Percentiles rank a stretch among this genome's conserved stretches.
Evolutionary conservation across 2,797 vertebrate species (phyloP).

Genomic region (Sebastes kiyomatsui): DNA sequence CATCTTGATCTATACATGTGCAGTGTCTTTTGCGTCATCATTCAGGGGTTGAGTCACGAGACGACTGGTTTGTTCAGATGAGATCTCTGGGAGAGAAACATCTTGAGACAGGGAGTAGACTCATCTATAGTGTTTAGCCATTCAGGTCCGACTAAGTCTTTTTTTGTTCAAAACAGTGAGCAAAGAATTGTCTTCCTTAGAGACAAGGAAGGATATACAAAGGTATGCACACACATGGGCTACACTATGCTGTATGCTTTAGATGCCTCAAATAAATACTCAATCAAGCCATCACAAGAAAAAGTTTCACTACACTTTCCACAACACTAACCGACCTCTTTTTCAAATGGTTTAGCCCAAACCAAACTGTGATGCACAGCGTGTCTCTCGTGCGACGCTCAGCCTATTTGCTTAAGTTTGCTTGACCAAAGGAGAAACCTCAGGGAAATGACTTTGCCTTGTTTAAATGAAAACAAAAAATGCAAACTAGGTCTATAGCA

Average conservation of each 20-base stretch:
- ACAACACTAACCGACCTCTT: neutral
- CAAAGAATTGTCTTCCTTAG: neutral
- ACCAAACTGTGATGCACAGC: neutral
- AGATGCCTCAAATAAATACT: neutral
- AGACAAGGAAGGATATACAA: neutral
- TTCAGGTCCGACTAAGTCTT: neutral
- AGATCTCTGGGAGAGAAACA: neutral
- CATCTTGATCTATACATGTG: neutral
- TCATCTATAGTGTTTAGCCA: neutral
- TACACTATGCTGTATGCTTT: neutral
- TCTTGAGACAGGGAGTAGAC: constrained; percentile 14
- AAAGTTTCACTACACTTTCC: neutral
- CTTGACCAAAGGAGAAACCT: neutral
- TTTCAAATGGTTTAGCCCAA: neutral
- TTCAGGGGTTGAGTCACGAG: constrained; percentile 11
- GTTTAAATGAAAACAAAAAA: constrained; percentile 16
- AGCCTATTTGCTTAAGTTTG: constrained; percentile 9
- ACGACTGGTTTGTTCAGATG: neutral
- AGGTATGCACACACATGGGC: neutral
- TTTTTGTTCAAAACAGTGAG: neutral
- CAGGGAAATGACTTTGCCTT: neutral
- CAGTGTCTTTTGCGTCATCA: neutral
- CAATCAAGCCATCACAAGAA: neutral
- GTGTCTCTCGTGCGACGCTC: neutral
- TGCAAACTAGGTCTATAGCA: neutral